These are phyloP conservation scores for Pangasius krempfi DNA, from an alignment of 2,797 vertebrate species.

Conservation along the genomic window DNA sequence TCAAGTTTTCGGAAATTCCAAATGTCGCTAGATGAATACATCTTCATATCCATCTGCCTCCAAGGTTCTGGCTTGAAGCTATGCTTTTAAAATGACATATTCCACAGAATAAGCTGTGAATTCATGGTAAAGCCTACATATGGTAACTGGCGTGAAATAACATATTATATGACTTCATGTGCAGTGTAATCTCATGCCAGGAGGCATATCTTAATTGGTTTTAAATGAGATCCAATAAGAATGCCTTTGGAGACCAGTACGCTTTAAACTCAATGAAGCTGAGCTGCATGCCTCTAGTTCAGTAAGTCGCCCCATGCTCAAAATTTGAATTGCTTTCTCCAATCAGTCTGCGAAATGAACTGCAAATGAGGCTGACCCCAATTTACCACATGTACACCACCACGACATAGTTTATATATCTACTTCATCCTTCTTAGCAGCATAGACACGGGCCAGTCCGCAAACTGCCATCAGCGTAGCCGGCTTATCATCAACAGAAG, in stretches of 20 bases:
- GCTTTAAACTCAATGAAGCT: slow-evolving; percentile 39
- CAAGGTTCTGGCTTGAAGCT: slow-evolving; percentile 16
- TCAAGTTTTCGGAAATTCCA: slow-evolving; percentile 26
- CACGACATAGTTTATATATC: slow-evolving; percentile 13
- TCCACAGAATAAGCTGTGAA: neutral
- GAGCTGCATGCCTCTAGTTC: slow-evolving; percentile 11
- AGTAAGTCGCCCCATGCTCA: slow-evolving; percentile 11
- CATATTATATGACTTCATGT: slow-evolving; percentile 32
- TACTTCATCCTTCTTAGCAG: slow-evolving; percentile 13
- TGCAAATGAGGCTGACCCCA: slow-evolving; percentile 34
- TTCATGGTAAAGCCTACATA: slow-evolving; percentile 13
- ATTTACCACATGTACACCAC: slow-evolving; percentile 1
- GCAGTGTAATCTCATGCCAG: slow-evolving; percentile 43
- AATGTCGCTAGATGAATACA: slow-evolving; percentile 25
- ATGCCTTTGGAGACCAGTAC: slow-evolving; percentile 41
- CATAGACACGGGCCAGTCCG: neutral
- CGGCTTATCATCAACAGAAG: slow-evolving; percentile 31
- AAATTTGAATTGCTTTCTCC: slow-evolving; percentile 27
- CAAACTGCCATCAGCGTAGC: neutral
- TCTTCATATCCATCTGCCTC: slow-evolving; percentile 32
- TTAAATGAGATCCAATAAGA: slow-evolving; percentile 51
- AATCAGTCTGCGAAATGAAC: slow-evolving; percentile 25
- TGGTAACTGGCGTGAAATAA: slow-evolving; percentile 35
- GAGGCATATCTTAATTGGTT: slow-evolving; percentile 46
- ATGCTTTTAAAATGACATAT: slow-evolving; percentile 26